Conservation (phyloP, 2,888 invertebrate genomes). For the Eristalis arbustorum region DNA sequence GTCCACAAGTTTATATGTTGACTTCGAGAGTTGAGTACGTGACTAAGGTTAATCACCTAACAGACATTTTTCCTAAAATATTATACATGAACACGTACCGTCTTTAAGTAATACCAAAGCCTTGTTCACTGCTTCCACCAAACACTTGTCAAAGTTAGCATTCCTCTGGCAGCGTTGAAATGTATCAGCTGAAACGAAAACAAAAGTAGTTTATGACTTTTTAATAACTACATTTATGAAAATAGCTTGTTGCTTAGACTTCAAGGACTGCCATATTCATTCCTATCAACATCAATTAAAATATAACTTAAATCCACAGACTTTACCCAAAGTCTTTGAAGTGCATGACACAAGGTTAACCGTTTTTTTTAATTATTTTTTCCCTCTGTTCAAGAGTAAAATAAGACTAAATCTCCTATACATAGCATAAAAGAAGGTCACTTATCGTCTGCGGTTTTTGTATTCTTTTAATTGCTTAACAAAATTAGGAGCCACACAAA, state of each 20-base stretch:
- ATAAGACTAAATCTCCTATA: not conserved
- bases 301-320: not conserved
- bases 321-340: not conserved
- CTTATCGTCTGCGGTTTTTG: not conserved
- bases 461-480: conserved; percentile 21
- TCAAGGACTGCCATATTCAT: conserved; percentile 7
- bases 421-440: conserved; percentile 2
- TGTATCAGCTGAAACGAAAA: conserved; percentile 80
- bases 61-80: not conserved
- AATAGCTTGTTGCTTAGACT: not conserved
- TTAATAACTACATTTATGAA: not conserved
- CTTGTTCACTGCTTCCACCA: conserved; percentile 82
- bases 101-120: conserved; percentile 82
- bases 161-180: conserved; percentile 83
- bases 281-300: not conserved
- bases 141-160: conserved; percentile 82
- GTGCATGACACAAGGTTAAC: conserved; percentile 32
- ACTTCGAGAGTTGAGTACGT: not conserved
- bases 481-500: not conserved
- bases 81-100: conserved; percentile 80
- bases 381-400: not conserved
- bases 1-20: no score
- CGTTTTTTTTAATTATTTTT: not conserved
- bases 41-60: not conserved
- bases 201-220: not conserved